These are phyloP conservation scores for Volucella inflata DNA, from an alignment of 2,888 invertebrate genomes.

Conservation along the genomic window DNA sequence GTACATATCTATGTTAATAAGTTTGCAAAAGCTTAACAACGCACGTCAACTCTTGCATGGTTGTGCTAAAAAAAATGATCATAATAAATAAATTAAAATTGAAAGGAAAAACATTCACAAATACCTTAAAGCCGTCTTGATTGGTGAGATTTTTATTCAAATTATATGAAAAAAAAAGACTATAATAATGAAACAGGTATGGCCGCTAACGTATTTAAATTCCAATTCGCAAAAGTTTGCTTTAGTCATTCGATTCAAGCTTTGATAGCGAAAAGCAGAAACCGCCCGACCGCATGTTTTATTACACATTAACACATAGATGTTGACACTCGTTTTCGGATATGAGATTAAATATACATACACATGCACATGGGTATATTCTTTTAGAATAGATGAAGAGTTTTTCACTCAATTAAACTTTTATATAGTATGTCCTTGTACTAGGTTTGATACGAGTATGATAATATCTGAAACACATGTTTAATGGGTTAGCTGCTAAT, in stretches of 20 bases:
- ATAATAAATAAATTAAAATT: too few relatives aligned
- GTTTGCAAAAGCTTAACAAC: constrained; percentile 22
- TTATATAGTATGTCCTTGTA: too few relatives aligned
- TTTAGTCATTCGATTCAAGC: not conserved
- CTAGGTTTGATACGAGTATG: too few relatives aligned
- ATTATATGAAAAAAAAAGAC: constrained; percentile 30
- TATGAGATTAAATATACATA: too few relatives aligned
- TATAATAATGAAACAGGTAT: constrained; percentile 35
- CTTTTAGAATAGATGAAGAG: too few relatives aligned
- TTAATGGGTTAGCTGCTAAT: too few relatives aligned
- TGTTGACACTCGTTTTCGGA: not conserved
- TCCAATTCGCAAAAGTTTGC: constrained; percentile 14
- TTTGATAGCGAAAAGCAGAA: not conserved
- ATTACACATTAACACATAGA: not conserved
- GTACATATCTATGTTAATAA: constrained; percentile 5
- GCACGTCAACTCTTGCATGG: not conserved
- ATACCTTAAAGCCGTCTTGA: constrained; percentile 22
- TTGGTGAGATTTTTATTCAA: constrained; percentile 61
- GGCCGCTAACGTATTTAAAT: constrained; percentile 20
- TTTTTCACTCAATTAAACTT: too few relatives aligned
- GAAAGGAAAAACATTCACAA: not conserved
- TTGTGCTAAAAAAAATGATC: constrained; percentile 6
- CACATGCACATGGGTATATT: too few relatives aligned
- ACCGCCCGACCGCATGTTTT: not conserved
- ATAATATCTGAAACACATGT: too few relatives aligned